A percentile compares a stretch with the other conserved stretches of the same genome.
phyloP scores from a whole-genome alignment of 2,888 invertebrate genomes.

The Liopterus haemorrhoidalis region DNA sequence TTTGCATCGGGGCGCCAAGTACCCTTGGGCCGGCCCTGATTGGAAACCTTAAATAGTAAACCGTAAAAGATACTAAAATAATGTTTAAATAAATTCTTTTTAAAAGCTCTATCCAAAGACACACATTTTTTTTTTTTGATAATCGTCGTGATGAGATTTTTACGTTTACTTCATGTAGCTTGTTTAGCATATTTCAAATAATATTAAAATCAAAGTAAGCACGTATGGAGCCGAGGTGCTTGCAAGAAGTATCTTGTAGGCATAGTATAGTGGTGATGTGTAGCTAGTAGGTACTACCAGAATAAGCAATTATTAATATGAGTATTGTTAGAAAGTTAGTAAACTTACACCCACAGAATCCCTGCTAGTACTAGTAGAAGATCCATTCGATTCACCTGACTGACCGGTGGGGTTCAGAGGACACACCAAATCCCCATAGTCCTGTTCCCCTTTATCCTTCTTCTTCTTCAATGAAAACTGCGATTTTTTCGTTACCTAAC shows the following conservation, averaged over 20 bases:
- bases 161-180: too few relatives aligned
- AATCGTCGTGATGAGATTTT: too few relatives aligned
- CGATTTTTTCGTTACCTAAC: slow-evolving; percentile 74
- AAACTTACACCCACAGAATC: slow-evolving; percentile 48
- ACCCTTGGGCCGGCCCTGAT: too few relatives aligned
- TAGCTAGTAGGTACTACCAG: slow-evolving; percentile 10
- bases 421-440: slow-evolving; percentile 81
- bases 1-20: too few relatives aligned
- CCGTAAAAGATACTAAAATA: too few relatives aligned
- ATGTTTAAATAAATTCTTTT: too few relatives aligned
- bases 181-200: too few relatives aligned
- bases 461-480: slow-evolving; percentile 80
- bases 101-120: too few relatives aligned
- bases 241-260: background rate
- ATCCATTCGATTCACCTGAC: slow-evolving; percentile 48
- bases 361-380: slow-evolving; percentile 40
- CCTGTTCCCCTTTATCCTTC: slow-evolving; percentile 77
- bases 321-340: slow-evolving; percentile 42
- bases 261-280: slow-evolving; percentile 11
- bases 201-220: too few relatives aligned
- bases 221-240: too few relatives aligned
- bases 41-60: too few relatives aligned
- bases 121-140: too few relatives aligned
- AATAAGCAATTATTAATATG: slow-evolving; percentile 23
- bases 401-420: slow-evolving; percentile 56